Evolutionary conservation across 2,113 vertebrate species (phyloP).

Genomic region (Halichoeres trimaculatus): DNA sequence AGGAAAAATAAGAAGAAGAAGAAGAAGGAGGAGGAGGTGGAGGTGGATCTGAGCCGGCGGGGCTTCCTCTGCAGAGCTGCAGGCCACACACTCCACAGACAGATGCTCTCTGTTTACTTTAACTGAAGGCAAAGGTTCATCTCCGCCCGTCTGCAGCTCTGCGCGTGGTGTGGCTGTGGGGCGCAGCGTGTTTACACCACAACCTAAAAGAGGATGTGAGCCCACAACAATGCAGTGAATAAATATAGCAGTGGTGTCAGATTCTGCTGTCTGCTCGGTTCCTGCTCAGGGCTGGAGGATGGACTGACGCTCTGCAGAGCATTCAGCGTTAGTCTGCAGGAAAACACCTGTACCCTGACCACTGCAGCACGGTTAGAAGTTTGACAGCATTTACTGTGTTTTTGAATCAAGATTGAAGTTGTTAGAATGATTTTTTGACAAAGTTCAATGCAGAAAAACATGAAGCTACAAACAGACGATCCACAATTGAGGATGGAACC

Average conservation of each 20-base stretch:
- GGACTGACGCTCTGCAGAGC: constrained; percentile 35
- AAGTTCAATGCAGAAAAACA: no score
- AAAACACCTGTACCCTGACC: not conserved
- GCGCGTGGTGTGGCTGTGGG: constrained; percentile 58
- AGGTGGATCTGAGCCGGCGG: constrained; percentile 46
- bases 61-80: constrained; percentile 33
- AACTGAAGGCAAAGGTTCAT: constrained; percentile 52
- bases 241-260: constrained; percentile 68
- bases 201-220: constrained; percentile 49
- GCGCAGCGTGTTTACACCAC: constrained; percentile 58
- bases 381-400: no score
- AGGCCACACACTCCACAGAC: constrained; percentile 58
- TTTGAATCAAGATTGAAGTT: no score
- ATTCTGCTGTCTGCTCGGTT: constrained; percentile 69
- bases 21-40: no score
- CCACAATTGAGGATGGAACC: no score
- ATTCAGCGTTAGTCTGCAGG: not conserved
- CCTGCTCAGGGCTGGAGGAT: constrained; percentile 50
- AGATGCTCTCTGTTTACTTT: constrained; percentile 71
- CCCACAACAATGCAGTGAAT: constrained; percentile 54
- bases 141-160: constrained; percentile 45
- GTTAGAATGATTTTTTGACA: no score
- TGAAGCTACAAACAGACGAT: no score
- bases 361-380: not conserved
- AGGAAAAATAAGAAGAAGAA: constrained; percentile 40